These are phyloP conservation scores for Acronicta leporina DNA, from an alignment of 2,888 invertebrate species.

Conservation along the genomic window DNA sequence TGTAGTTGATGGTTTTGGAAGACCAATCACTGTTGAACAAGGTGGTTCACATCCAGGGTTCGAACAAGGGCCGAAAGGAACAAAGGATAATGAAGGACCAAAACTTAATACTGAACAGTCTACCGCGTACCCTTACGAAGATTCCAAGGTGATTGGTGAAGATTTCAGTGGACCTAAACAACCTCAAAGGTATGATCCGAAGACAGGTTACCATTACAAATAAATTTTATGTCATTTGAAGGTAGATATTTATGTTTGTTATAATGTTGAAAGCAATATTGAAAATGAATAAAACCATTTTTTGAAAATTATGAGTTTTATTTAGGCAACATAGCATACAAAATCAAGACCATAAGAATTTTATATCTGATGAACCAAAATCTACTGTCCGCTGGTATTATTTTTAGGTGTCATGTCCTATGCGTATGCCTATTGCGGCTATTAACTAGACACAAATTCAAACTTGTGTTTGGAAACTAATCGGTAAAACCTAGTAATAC, in stretches of 20 bases:
- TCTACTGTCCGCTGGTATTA: too few species aligned
- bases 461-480: too few species aligned
- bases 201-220: conserved; percentile 79
- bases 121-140: conserved; percentile 21
- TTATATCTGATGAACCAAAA: too few species aligned
- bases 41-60: conserved; percentile 15
- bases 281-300: conserved; percentile 26
- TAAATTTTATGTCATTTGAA: conserved; percentile 15
- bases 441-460: too few species aligned
- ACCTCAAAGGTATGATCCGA: conserved; percentile 71
- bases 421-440: too few species aligned
- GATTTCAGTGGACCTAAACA: conserved; percentile 79
- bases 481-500: too few species aligned
- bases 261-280: conserved; percentile 15
- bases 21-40: conserved; percentile 28
- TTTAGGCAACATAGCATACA: neutral
- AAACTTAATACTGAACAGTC: conserved; percentile 5
- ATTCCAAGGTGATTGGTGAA: conserved; percentile 65
- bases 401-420: too few species aligned
- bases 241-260: conserved; percentile 31
- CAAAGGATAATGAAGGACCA: conserved; percentile 2
- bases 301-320: neutral
- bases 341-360: too few species aligned
- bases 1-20: conserved; percentile 43
- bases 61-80: conserved; percentile 4